A percentile compares a stretch with the other conserved stretches of the same genome.
phyloP scores from a whole-genome alignment of 2,797 vertebrate species.

The Morus bassanus region DNA sequence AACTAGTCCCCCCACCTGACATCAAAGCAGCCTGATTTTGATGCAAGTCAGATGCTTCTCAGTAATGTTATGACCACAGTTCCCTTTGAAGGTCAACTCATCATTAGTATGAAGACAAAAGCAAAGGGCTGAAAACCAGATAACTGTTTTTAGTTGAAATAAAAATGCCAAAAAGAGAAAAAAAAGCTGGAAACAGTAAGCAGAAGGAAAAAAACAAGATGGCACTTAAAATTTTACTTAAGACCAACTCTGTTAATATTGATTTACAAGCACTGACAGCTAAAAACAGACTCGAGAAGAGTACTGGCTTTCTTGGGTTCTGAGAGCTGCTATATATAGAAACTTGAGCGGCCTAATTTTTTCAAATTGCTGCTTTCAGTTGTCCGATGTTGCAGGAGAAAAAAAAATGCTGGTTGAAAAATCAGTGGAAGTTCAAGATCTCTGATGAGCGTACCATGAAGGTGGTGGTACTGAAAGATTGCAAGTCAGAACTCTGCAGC shows the following conservation, averaged over 20 bases:
- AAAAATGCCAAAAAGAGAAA: background rate
- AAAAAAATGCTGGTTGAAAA: background rate
- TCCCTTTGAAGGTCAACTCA: background rate
- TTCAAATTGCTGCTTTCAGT: conserved; percentile 15
- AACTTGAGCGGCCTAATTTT: conserved; percentile 29
- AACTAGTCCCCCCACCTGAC: conserved; percentile 13
- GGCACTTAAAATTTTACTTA: conserved; percentile 5
- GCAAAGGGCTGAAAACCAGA: background rate
- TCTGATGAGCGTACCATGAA: background rate
- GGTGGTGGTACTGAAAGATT: background rate
- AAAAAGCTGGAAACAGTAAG: background rate
- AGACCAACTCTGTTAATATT: conserved; percentile 9
- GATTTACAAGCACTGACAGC: conserved; percentile 32
- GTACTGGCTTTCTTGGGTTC: background rate
- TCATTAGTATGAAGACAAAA: background rate
- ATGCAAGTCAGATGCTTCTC: background rate
- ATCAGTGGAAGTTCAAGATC: background rate
- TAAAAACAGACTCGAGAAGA: conserved; percentile 33
- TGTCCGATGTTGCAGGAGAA: background rate
- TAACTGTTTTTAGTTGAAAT: background rate
- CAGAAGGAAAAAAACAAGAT: background rate
- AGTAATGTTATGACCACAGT: background rate
- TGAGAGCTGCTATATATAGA: conserved; percentile 36
- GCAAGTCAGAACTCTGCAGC: background rate
- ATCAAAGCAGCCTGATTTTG: background rate